Percentiles rank a stretch among this genome's conserved stretches.
phyloP scores from a whole-genome alignment of 2,888 invertebrate species.

The Himalopsyche kuldschensis region DNA sequence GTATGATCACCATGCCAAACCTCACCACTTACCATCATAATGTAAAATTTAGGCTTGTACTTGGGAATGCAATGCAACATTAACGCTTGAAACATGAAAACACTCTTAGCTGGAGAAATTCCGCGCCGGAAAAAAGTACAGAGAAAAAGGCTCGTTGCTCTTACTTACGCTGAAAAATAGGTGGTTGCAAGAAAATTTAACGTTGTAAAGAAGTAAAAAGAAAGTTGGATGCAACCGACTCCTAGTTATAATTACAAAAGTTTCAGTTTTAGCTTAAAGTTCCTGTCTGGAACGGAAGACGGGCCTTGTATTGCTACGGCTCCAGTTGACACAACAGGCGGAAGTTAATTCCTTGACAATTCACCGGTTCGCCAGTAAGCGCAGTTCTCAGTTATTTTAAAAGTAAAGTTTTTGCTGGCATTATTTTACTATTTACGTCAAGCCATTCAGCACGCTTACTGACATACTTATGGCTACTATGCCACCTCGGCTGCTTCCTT shows the following conservation, averaged over 20 bases:
- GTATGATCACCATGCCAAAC: background rate
- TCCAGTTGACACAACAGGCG: constrained; percentile 7
- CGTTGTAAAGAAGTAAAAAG: constrained; percentile 1
- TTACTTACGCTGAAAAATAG: constrained; percentile 12
- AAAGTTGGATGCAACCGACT: constrained; percentile 14
- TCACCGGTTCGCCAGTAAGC: constrained; percentile 16
- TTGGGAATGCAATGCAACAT: constrained; percentile 29
- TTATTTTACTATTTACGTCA: background rate
- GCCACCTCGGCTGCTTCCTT: background rate
- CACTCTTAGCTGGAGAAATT: constrained; percentile 26
- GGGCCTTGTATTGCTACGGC: background rate
- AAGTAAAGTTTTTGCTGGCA: constrained; percentile 17
- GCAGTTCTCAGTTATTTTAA: constrained; percentile 9
- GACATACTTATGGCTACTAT: background rate
- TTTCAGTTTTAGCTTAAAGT: constrained; percentile 3
- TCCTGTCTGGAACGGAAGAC: constrained; percentile 9
- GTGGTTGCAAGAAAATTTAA: constrained; percentile 14
- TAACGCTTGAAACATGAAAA: constrained; percentile 29
- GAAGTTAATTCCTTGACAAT: constrained; percentile 29
- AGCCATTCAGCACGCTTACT: background rate
- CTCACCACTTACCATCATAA: background rate
- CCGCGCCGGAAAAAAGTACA: constrained; percentile 3
- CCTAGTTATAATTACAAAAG: constrained; percentile 30
- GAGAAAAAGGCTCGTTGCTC: constrained; percentile 11
- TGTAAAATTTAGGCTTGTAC: background rate